Evolutionary conservation across 2,113 vertebrate genomes (phyloP), one percentile per base, ranked within the genome.

Genomic region (Marmota monax): DNA sequence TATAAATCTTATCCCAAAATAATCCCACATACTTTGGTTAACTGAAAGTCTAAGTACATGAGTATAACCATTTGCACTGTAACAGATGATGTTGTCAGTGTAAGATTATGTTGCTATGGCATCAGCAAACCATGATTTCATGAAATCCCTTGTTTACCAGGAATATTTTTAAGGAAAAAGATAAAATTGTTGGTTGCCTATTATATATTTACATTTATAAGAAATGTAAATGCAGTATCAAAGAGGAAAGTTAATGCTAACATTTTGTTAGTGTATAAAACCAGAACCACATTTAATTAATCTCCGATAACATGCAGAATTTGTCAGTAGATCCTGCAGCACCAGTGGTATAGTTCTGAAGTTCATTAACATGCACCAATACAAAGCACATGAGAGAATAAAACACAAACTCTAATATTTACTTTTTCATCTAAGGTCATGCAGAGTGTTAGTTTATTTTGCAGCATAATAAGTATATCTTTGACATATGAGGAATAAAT

Each of bases 31-130:
- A 88, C n/a, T 56, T 69, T 51, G 70, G 72, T 58, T 51, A 92
- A 82, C 6, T 32, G 74, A 72, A 90, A 88, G 20, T 48, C 82
- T 63, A 34, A 90, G 82, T 29, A 4, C 70, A 56, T 0, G 23
- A 92, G 78, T 72, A 73, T 0, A 5, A 13, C 48, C 86, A 82
- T 65, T 88, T 93, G 27, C 29, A 78, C 11, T 90, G n/a, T 69
- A 95, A 86, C 3, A 86, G 84, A 97, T 34, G 88, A 87, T 94
- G 39, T 39, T 92, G 27, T 80, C 20, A 74, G 78, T 88, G 37
- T 56, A 84, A 96, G 95, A 92, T 58, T 80, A 88, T 89, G 96
- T 92, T 96, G 72, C 89, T 93, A 96, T 79, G 88, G 77, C 32
- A 90, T 76, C 72, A 79, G 72, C n/a, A 96, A 96, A 92, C 39